phyloP scores from a whole-genome alignment of 2,113 vertebrate genomes.

The Campylomormyrus tamandua region DNA sequence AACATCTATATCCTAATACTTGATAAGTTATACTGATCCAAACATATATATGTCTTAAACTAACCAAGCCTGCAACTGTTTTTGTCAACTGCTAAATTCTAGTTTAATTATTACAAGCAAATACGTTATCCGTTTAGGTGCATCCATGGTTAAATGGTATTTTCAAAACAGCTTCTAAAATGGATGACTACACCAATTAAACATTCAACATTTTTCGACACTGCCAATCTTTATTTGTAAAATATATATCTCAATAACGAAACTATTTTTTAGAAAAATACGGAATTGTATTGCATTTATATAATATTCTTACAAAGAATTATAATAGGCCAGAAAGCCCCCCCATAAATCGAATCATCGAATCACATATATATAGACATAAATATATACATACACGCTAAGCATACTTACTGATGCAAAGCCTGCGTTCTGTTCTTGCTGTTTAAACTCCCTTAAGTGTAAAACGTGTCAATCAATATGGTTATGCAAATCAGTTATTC shows the following conservation, averaged over 20 bases:
- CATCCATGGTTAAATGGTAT: constrained; percentile 12
- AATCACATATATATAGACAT: background rate
- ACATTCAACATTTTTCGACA: constrained; percentile 23
- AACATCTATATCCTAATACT: background rate
- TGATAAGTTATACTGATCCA: background rate
- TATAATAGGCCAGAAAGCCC: background rate
- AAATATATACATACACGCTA: constrained; percentile 10
- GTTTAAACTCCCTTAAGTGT: constrained; percentile 31
- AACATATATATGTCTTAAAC: background rate
- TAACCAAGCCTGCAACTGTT: background rate
- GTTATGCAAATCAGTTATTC: background rate
- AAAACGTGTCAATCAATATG: constrained; percentile 13
- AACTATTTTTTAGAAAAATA: background rate
- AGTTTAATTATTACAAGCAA: background rate
- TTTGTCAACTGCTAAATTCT: constrained; percentile 5
- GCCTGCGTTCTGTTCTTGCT: constrained; percentile 29
- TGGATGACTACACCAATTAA: constrained; percentile 25
- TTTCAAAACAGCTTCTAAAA: constrained; percentile 28
- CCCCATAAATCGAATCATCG: background rate
- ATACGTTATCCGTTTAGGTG: background rate
- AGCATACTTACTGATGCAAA: constrained; percentile 44
- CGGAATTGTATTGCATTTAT: background rate
- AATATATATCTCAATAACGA: constrained; percentile 1
- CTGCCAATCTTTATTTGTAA: background rate
- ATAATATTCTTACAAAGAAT: background rate